These are phyloP conservation scores for Stigmatopora nigra DNA, from an alignment of 2,113 vertebrate genomes.

Conservation along the genomic window DNA sequence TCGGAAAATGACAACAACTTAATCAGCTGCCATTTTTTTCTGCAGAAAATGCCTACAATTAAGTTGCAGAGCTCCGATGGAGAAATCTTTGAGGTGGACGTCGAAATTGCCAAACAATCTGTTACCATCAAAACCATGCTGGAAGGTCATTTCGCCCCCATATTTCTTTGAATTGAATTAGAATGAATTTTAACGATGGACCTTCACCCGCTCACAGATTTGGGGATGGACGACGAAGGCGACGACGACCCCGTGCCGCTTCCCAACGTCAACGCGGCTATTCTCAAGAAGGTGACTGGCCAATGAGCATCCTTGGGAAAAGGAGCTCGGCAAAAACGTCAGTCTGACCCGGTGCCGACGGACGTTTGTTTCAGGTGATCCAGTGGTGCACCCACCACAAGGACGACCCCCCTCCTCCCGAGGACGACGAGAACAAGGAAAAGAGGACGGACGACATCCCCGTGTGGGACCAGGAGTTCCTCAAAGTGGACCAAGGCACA, in stretches of 20 bases:
- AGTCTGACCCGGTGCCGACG: too few relatives aligned
- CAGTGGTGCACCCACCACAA: constrained; percentile 99
- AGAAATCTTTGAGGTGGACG: constrained; percentile 98
- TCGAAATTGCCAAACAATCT: constrained; percentile 98
- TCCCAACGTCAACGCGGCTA: constrained; percentile 97
- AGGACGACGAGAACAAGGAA: constrained; percentile 99
- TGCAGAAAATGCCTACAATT: constrained; percentile 90
- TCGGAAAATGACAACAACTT: too few relatives aligned
- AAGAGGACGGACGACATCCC: constrained; percentile 98
- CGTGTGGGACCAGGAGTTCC: constrained; percentile 99
- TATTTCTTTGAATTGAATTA: neutral
- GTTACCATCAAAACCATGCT: constrained; percentile 99
- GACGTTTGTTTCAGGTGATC: constrained; percentile 76
- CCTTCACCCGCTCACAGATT: constrained; percentile 67
- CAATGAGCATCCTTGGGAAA: too few relatives aligned
- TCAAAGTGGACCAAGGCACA: constrained; percentile 99
- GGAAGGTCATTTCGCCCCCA: constrained; percentile 75
- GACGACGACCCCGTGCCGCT: constrained; percentile 98
- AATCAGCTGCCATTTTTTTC: accelerated
- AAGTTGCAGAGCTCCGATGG: constrained; percentile 98
- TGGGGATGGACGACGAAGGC: constrained; percentile 99
- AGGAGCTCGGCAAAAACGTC: too few relatives aligned
- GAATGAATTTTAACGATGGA: neutral
- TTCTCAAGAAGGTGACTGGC: constrained; percentile 88
- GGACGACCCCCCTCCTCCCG: constrained; percentile 96